Percentiles rank a stretch among this genome's conserved stretches.
phyloP scores from a whole-genome alignment of 1,140 invertebrate species.

The Pseudachorutes palmiensis region DNA sequence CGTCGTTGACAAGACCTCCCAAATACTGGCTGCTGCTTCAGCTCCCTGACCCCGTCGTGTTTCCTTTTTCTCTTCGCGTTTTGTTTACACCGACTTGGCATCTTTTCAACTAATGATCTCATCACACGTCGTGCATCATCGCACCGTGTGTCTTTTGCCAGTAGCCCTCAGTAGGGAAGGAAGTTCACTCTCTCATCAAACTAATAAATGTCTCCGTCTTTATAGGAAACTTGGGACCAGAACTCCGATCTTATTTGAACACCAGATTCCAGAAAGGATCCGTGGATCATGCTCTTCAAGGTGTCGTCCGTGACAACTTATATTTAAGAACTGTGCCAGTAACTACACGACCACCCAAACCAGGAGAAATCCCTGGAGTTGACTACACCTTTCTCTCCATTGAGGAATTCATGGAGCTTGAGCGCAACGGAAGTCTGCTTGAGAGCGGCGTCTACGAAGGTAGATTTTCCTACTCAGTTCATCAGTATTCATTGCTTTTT shows the following conservation, averaged over 20 bases:
- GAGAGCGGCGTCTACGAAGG: conserved; percentile 61
- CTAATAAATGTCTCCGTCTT: conserved; percentile 21
- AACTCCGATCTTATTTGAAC: conserved; percentile 55
- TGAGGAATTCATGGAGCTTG: conserved; percentile 55
- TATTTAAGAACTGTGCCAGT: conserved; percentile 62
- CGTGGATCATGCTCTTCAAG: conserved; percentile 53
- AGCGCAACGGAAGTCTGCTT: conserved; percentile 54
- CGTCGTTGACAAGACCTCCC: neutral
- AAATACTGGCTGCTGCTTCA: too few relatives aligned
- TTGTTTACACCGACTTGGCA: neutral
- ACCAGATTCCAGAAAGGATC: conserved; percentile 57
- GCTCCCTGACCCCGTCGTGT: too few relatives aligned
- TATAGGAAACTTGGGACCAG: conserved; percentile 46
- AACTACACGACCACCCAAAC: conserved; percentile 52
- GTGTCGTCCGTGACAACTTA: conserved; percentile 60
- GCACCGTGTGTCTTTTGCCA: too few relatives aligned
- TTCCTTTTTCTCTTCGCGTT: neutral
- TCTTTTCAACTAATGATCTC: neutral
- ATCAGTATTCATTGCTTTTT: too few relatives aligned
- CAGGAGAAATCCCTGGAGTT: conserved; percentile 56
- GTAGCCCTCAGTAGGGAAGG: too few relatives aligned
- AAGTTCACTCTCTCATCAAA: too few relatives aligned
- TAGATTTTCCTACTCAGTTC: conserved; percentile 37
- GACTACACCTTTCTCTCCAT: conserved; percentile 57
- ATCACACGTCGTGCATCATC: neutral